These are phyloP conservation scores for Pemphredon lugubris DNA, from an alignment of 2,888 invertebrate genomes.

Conservation along the genomic window DNA sequence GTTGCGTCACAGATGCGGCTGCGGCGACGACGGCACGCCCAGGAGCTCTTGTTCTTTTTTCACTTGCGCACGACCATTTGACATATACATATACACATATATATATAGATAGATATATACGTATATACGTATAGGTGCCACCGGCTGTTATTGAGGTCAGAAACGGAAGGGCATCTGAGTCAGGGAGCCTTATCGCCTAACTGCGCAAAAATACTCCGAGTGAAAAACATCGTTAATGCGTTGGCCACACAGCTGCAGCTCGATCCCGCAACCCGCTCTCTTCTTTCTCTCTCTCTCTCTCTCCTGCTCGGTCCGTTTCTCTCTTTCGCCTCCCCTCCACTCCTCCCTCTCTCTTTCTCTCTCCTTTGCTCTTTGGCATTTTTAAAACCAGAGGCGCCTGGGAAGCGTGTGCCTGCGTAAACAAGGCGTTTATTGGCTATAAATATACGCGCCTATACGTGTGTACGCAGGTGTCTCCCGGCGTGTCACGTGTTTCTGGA, in stretches of 20 bases:
- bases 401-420: slow-evolving; percentile 57
- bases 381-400: slow-evolving; percentile 18
- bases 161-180: slow-evolving; percentile 66
- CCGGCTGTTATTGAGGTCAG: slow-evolving; percentile 48
- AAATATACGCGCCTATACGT: slow-evolving; percentile 48
- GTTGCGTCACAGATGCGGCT: slow-evolving; percentile 9
- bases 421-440: slow-evolving; percentile 66
- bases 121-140: too few species aligned
- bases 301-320: slow-evolving; percentile 1
- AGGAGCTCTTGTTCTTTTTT: slow-evolving; percentile 19
- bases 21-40: slow-evolving; percentile 19
- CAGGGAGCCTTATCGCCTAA: slow-evolving; percentile 60
- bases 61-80: neutral
- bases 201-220: slow-evolving; percentile 62
- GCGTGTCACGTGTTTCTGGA: slow-evolving; percentile 15
- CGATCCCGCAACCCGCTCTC: neutral
- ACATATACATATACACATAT: too few species aligned
- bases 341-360: slow-evolving; percentile 11
- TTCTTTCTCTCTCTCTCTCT: slow-evolving; percentile 13
- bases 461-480: neutral
- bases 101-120: too few species aligned
- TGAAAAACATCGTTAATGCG: slow-evolving; percentile 58
- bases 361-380: slow-evolving; percentile 8
- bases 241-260: slow-evolving; percentile 17
- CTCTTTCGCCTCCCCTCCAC: neutral